Conservation (phyloP, 2,888 invertebrate species). For the Gisinianus flammeolus region DNA sequence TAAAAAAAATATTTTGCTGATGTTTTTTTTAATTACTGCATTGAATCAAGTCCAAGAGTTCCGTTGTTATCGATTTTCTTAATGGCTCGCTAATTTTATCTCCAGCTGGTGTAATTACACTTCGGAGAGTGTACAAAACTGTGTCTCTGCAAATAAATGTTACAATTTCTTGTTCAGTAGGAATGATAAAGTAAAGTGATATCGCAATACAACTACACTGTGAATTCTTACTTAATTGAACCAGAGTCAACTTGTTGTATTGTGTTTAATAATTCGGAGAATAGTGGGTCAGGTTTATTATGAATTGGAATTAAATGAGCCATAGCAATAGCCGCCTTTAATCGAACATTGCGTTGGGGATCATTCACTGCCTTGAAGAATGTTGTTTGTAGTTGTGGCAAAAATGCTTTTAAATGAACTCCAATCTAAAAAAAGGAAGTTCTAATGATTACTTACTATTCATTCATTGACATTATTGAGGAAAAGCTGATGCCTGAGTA, state of each 20-base stretch:
- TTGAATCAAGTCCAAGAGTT: conserved; percentile 63
- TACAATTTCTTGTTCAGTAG: neutral
- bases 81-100: conserved; percentile 85
- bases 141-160: conserved; percentile 76
- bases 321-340: conserved; percentile 87
- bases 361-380: conserved; percentile 95
- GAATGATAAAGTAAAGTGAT: neutral
- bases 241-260: conserved; percentile 85
- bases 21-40: conserved; percentile 24
- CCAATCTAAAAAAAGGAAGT: conserved; percentile 72
- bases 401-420: conserved; percentile 92
- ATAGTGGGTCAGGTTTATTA: conserved; percentile 91
- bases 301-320: conserved; percentile 89
- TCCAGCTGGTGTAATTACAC: conserved; percentile 82
- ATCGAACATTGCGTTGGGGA: conserved; percentile 81
- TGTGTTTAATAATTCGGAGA: conserved; percentile 87
- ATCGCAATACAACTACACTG: neutral
- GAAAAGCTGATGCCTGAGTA: too few species aligned
- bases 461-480: neutral
- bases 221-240: conserved; percentile 68
- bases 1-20: neutral
- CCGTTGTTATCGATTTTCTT: conserved; percentile 74
- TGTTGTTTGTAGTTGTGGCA: conserved; percentile 97
- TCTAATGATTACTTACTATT: neutral
- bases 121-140: conserved; percentile 86